Evolutionary conservation across 2,113 vertebrate genomes (phyloP).

Genomic region (Misgurnus anguillicaudatus): DNA sequence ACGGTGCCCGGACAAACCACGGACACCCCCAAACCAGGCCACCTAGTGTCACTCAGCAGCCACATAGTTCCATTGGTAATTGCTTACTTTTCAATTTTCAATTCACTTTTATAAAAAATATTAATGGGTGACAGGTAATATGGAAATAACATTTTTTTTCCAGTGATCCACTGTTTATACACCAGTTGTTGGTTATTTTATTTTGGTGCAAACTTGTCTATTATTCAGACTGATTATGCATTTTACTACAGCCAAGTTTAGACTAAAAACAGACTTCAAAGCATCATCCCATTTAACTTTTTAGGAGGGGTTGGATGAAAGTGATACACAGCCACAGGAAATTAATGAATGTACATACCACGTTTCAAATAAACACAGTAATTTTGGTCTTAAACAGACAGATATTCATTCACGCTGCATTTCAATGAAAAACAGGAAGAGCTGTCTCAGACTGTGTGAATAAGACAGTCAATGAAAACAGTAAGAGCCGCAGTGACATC

Average conservation of each 20-base stretch:
- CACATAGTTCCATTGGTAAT: constrained; percentile 68
- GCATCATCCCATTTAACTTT: not conserved
- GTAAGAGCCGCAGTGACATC: constrained; percentile 60
- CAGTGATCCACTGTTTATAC: not conserved
- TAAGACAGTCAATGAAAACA: constrained; percentile 58
- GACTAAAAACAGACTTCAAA: constrained; percentile 6
- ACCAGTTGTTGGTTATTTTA: not conserved
- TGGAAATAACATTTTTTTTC: not conserved
- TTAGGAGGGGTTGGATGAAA: not conserved
- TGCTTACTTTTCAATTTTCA: constrained; percentile 36
- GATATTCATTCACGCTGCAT: constrained; percentile 56
- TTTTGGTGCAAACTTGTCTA: not conserved
- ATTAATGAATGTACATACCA: constrained; percentile 2
- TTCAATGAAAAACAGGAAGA: constrained; percentile 54
- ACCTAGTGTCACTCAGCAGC: constrained; percentile 61
- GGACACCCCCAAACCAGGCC: constrained; percentile 57
- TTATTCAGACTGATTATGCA: not conserved
- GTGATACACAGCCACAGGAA: not conserved
- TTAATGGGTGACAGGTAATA: constrained; percentile 3
- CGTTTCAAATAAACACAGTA: not conserved
- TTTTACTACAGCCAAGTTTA: constrained; percentile 1
- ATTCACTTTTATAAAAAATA: constrained; percentile 14
- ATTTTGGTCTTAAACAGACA: constrained; percentile 38
- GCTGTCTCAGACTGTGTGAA: constrained; percentile 48
- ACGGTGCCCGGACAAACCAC: constrained; percentile 40